Percentiles rank a stretch among this genome's conserved stretches.
phyloP scores from a whole-genome alignment of 1,140 invertebrate species.

The Pogonomyrmex barbatus region DNA sequence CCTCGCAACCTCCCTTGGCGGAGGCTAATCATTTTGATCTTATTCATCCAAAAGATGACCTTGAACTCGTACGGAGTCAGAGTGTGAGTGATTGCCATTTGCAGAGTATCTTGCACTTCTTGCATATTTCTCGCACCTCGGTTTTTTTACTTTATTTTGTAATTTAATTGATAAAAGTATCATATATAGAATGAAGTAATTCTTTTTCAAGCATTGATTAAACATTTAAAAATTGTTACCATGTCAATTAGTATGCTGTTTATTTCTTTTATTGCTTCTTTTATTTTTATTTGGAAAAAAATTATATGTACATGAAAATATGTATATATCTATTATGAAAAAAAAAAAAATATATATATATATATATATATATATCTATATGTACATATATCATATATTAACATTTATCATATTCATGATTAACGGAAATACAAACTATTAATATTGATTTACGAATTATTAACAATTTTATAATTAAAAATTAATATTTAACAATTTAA shows the following conservation, averaged over 20 bases:
- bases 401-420: constrained; percentile 5
- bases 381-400: background rate
- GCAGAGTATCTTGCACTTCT: constrained; percentile 43
- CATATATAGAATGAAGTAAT: background rate
- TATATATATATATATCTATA: background rate
- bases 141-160: constrained; percentile 7
- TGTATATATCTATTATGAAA: background rate
- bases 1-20: constrained; percentile 74
- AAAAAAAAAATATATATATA: background rate
- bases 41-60: constrained; percentile 93
- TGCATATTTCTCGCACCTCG: constrained; percentile 54
- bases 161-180: background rate
- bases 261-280: background rate
- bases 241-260: background rate
- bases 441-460: constrained; percentile 23
- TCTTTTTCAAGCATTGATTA: background rate
- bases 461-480: background rate
- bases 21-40: constrained; percentile 91
- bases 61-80: constrained; percentile 88
- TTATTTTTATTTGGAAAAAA: background rate
- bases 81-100: constrained; percentile 80
- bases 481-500: constrained; percentile 37
- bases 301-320: background rate
- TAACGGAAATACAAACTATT: background rate
- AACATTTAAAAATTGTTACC: constrained; percentile 1